Conservation (phyloP, 2,113 vertebrate species). For the Forbesichthys agassizii region DNA sequence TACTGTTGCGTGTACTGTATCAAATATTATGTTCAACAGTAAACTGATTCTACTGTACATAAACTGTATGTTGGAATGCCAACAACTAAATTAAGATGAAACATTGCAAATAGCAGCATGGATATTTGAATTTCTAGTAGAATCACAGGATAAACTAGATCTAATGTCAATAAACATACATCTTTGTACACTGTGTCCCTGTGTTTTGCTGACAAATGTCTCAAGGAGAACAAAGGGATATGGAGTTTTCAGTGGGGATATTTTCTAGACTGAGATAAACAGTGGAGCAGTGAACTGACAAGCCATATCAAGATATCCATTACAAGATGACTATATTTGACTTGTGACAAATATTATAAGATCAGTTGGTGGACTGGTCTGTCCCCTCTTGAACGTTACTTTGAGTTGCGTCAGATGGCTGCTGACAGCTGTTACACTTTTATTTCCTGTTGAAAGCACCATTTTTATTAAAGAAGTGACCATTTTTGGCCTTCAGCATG, state of each 20-base stretch:
- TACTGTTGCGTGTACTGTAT: conserved; percentile 7
- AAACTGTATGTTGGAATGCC: too few relatives aligned
- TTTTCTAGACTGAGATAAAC: conserved; percentile 20
- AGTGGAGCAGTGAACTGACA: conserved; percentile 3
- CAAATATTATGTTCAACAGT: too few relatives aligned
- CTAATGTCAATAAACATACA: not conserved
- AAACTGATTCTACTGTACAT: not conserved
- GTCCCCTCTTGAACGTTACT: not conserved
- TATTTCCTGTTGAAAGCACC: too few relatives aligned
- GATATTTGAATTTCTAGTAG: too few relatives aligned
- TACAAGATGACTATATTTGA: conserved; percentile 26
- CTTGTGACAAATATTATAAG: not conserved
- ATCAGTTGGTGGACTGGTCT: not conserved
- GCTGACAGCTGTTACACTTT: not conserved
- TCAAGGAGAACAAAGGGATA: conserved; percentile 21
- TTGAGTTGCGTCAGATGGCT: conserved; percentile 1
- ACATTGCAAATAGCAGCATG: too few relatives aligned
- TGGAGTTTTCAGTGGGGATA: conserved; percentile 2
- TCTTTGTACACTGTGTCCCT: conserved; percentile 7
- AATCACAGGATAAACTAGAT: not conserved
- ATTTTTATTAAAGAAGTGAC: too few relatives aligned
- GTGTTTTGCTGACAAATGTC: conserved; percentile 8
- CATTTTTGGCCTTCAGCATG: too few relatives aligned
- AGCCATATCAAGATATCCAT: not conserved
- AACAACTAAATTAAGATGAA: too few relatives aligned